Percentiles rank a stretch among this genome's conserved stretches.
Conservation (phyloP, 2,888 invertebrate species). For the Sycophila texana region DNA sequence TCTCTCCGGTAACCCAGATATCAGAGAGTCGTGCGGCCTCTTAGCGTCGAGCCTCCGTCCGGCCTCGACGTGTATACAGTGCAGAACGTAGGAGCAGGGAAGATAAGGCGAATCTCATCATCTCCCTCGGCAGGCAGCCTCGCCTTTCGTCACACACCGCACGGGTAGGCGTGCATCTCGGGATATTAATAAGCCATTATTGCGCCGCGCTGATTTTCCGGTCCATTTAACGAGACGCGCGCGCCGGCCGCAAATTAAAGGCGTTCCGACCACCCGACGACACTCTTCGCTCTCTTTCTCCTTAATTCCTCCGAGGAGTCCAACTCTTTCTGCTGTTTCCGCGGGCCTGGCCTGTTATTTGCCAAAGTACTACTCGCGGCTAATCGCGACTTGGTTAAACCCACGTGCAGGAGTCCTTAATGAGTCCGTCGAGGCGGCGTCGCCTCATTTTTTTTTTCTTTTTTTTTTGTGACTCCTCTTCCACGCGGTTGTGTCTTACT, state of each 20-base stretch:
- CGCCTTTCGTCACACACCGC: slow-evolving; percentile 35
- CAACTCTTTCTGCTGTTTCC: slow-evolving; percentile 19
- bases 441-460: background rate
- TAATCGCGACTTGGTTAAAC: slow-evolving; percentile 41
- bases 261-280: slow-evolving; percentile 22
- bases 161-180: slow-evolving; percentile 21
- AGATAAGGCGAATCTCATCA: slow-evolving; percentile 45
- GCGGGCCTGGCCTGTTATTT: slow-evolving; percentile 35
- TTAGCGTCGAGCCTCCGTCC: background rate
- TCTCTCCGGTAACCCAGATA: slow-evolving; percentile 59
- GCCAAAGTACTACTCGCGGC: slow-evolving; percentile 36
- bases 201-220: slow-evolving; percentile 29
- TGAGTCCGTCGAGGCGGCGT: slow-evolving; percentile 32
- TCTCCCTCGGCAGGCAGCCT: background rate
- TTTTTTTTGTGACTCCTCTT: background rate
- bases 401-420: slow-evolving; percentile 30
- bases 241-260: slow-evolving; percentile 29
- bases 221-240: slow-evolving; percentile 21
- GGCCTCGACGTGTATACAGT: background rate
- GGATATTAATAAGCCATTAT: slow-evolving; percentile 52
- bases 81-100: too few species aligned
- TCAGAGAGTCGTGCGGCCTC: slow-evolving; percentile 48
- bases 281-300: background rate
- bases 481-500: background rate
- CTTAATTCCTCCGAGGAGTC: background rate